These are phyloP conservation scores for Lasius platythorax DNA, from an alignment of 2,888 invertebrate species.

Conservation along the genomic window DNA sequence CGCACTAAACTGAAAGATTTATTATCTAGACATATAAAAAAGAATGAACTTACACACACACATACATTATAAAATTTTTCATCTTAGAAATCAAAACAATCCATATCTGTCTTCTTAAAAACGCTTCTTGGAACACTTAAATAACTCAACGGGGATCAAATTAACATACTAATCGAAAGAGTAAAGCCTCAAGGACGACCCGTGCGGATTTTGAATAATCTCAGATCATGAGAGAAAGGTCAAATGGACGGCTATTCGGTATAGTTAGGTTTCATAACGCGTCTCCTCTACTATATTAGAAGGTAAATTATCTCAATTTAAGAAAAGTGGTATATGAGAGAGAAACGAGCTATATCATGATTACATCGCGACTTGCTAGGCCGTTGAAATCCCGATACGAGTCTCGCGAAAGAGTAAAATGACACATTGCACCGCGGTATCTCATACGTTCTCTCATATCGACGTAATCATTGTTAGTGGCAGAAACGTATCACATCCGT, in stretches of 20 bases:
- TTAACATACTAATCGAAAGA: slow-evolving; percentile 70
- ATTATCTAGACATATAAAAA: background rate
- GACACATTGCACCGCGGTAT: background rate
- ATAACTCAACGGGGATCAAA: slow-evolving; percentile 55
- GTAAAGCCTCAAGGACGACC: slow-evolving; percentile 38
- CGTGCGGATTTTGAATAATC: slow-evolving; percentile 50
- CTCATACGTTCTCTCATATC: slow-evolving; percentile 27
- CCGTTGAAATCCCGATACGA: slow-evolving; percentile 2
- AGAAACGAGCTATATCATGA: background rate
- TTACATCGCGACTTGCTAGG: background rate
- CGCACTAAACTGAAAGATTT: background rate
- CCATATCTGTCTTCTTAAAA: slow-evolving; percentile 25
- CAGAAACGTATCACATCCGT: slow-evolving; percentile 32
- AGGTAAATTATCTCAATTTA: slow-evolving; percentile 1
- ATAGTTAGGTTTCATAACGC: background rate
- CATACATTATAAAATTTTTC: background rate
- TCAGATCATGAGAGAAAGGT: background rate
- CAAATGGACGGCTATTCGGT: background rate
- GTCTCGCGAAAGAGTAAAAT: background rate
- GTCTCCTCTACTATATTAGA: background rate
- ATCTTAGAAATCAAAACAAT: background rate
- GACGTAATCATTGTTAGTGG: slow-evolving; percentile 54
- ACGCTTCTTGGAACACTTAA: slow-evolving; percentile 48
- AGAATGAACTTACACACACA: background rate
- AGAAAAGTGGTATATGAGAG: background rate